Evolutionary conservation across 2,888 invertebrate species (phyloP), one percentile per base, ranked within the genome.

Genomic region (Lingula anatina): DNA sequence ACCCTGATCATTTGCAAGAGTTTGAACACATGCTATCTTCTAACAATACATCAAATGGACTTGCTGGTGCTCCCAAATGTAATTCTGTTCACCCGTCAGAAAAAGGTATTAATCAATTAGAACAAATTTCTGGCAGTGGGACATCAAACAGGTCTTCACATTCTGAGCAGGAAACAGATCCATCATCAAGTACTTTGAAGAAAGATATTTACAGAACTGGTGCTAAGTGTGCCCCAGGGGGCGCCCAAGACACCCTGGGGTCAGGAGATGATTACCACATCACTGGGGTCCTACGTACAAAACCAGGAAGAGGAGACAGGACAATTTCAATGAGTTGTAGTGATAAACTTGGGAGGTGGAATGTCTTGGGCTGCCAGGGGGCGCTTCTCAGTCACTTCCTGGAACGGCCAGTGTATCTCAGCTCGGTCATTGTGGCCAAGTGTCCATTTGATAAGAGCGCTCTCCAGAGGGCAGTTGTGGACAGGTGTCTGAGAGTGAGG

Each of bases 311-410:
- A 66, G 95, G 95, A 0, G 87, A 90, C 70, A 85, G 85, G 43
- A 94, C 95, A 0, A 73, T 89, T 38, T 92, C 92, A 9, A 85
- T 94, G 64, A 92, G 92, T 0, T 96, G 95, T 75, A 94, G 92
- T 75, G 95, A 96, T 77, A 96, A 96, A 81, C 79, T 96, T 15
- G 85, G 91, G 2, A 85, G 86, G 64, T 96, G 95, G 95, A 85
- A 87, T 68, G 80, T 88, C 53, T 70, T 91, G 28, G 94, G 95
- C 0, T 71, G 90, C 25, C 93, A 82, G 80, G 94, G 95, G 3
- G 84, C 88, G 3, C 77, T 95, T 3, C 70, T 94, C 43, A 84
- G 84, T 54, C 74, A 84, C 53, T 71, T 93, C 25, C 73, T 92
- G 23, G 67, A 79, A 3, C 66, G 80, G 50, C 86, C 88, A 12